Conservation (phyloP, 2,113 vertebrate species). For the Barbus barbus region DNA sequence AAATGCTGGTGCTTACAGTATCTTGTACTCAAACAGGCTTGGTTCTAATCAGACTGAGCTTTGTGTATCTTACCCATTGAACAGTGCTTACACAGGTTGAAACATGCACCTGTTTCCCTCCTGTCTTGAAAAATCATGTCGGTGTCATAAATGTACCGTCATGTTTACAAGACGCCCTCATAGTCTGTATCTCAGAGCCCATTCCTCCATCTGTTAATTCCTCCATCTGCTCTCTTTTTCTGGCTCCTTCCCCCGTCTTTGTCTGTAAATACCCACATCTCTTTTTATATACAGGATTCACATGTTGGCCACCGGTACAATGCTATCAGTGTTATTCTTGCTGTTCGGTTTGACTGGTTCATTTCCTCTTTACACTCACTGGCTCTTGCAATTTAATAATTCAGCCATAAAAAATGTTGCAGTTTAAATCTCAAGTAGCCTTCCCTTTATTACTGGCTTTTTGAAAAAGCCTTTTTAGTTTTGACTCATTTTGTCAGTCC, state of each 20-base stretch:
- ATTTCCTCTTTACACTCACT: neutral
- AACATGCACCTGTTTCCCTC: constrained; percentile 37
- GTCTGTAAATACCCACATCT: neutral
- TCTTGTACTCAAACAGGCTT: neutral
- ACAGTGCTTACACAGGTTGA: constrained; percentile 32
- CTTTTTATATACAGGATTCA: constrained; percentile 9
- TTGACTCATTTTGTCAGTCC: neutral
- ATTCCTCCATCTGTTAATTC: constrained; percentile 8
- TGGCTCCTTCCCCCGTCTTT: neutral
- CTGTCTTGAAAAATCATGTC: constrained; percentile 13
- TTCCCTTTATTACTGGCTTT: neutral
- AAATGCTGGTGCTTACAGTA: constrained; percentile 21
- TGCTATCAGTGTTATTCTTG: constrained; percentile 3
- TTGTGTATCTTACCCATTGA: neutral
- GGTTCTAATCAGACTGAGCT: neutral
- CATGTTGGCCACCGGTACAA: neutral
- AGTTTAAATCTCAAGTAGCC: constrained; percentile 10
- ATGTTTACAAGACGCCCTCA: constrained; percentile 10
- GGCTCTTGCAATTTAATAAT: neutral
- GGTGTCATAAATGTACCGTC: neutral
- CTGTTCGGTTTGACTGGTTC: constrained; percentile 15
- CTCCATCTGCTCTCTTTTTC: neutral
- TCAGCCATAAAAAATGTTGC: neutral
- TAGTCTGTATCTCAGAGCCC: constrained; percentile 20
- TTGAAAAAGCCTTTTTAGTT: constrained; percentile 10